Evolutionary conservation across 2,888 invertebrate species (phyloP).

Genomic region (Drosophila fungiperda): DNA sequence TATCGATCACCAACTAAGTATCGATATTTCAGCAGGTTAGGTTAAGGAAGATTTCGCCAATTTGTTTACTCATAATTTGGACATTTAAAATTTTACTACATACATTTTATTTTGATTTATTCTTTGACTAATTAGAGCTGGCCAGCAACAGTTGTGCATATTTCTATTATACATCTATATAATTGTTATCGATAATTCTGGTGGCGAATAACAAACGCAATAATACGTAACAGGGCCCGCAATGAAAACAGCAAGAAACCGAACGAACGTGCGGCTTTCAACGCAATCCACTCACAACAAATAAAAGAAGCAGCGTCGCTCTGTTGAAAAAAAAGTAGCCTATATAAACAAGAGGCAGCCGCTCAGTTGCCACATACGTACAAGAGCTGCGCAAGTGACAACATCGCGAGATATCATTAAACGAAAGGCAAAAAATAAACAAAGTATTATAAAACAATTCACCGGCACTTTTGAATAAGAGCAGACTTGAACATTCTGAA

Average conservation of each 20-base stretch:
- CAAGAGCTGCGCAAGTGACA: slow-evolving; percentile 44
- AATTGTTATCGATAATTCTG: slow-evolving; percentile 29
- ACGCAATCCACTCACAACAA: slow-evolving; percentile 38
- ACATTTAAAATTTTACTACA: not conserved
- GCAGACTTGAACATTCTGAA: slow-evolving; percentile 23
- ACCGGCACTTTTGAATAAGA: slow-evolving; percentile 36
- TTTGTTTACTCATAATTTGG: not conserved
- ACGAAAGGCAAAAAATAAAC: slow-evolving; percentile 11
- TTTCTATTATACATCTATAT: not conserved
- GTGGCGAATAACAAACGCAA: not conserved
- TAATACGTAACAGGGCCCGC: slow-evolving; percentile 48
- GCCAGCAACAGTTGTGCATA: not conserved
- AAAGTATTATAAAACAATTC: slow-evolving; percentile 8
- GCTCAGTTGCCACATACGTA: slow-evolving; percentile 46
- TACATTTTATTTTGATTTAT: not conserved
- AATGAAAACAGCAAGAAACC: slow-evolving; percentile 20
- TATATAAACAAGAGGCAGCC: slow-evolving; percentile 41
- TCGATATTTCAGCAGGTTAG: slow-evolving; percentile 25
- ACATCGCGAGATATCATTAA: slow-evolving; percentile 28
- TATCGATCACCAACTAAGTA: slow-evolving; percentile 4
- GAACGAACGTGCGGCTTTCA: slow-evolving; percentile 50
- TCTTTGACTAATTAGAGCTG: not conserved
- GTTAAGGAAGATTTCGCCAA: slow-evolving; percentile 11
- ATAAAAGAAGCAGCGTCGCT: slow-evolving; percentile 26
- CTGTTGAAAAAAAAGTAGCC: slow-evolving; percentile 9